phyloP scores from a whole-genome alignment of 2,113 vertebrate genomes.

The Petaurus breviceps region DNA sequence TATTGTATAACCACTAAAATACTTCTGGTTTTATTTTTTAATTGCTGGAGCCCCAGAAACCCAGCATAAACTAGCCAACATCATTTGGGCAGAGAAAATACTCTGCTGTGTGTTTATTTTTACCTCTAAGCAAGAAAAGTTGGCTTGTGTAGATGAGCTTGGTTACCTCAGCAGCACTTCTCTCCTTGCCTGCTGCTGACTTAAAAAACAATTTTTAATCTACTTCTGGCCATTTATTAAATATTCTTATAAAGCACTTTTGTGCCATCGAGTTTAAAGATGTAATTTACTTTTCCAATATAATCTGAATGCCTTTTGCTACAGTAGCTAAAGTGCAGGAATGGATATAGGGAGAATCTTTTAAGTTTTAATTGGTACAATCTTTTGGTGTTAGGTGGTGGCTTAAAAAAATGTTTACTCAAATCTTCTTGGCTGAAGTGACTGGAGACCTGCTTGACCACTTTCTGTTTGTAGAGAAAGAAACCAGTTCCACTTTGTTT shows the following conservation, averaged over 20 bases:
- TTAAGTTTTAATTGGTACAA: slow-evolving; percentile 67
- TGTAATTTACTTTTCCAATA: slow-evolving; percentile 57
- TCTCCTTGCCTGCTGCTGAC: not conserved
- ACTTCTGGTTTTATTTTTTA: slow-evolving; percentile 4
- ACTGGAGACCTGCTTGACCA: slow-evolving; percentile 78
- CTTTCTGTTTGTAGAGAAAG: slow-evolving; percentile 84
- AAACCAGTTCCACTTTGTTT: slow-evolving; percentile 85
- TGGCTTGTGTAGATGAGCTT: slow-evolving; percentile 44
- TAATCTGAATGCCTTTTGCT: slow-evolving; percentile 37
- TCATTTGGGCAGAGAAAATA: slow-evolving; percentile 51
- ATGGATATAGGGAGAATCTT: slow-evolving; percentile 67
- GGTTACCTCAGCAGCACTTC: slow-evolving; percentile 3
- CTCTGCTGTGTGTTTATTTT: not conserved
- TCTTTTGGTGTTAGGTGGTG: slow-evolving; percentile 57
- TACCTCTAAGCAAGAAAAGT: slow-evolving; percentile 37
- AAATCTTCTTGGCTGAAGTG: slow-evolving; percentile 56
- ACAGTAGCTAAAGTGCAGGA: slow-evolving; percentile 29
- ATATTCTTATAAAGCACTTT: slow-evolving; percentile 45
- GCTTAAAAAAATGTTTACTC: slow-evolving; percentile 68
- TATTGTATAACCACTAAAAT: slow-evolving; percentile 19
- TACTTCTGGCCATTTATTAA: slow-evolving; percentile 15
- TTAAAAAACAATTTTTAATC: slow-evolving; percentile 18
- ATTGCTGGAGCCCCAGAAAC: not conserved
- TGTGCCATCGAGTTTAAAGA: slow-evolving; percentile 16
- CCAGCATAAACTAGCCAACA: not conserved